Base-by-base conservation (phyloP, 1,140 invertebrate species). In the Sycobia sp. region DNA sequence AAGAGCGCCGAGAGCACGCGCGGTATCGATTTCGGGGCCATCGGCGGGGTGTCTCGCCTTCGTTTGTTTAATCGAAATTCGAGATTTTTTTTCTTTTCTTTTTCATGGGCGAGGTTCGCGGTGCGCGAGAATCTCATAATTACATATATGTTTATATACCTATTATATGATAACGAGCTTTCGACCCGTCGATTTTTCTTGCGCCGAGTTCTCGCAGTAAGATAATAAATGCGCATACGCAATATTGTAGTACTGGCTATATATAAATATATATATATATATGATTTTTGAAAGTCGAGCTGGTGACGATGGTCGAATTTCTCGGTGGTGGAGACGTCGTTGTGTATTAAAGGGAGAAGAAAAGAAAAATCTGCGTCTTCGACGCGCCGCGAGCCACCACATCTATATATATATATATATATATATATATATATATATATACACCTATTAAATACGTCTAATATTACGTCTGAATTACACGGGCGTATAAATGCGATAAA, bases 1-100 rank as follows among this genome's bases (percentile, higher is more conserved):
- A 74, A 71, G 68, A 68, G 58, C 69, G 66, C 72, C 62, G 65
- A 68, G 20, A 25, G 25, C n/a, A 32, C 8, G 39, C 23, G 7
- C 51, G 39, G 60, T 55, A 49, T 62, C 60, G 51, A 47, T 29
- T 54, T n/a, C n/a, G n/a, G n/a, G n/a, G n/a, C n/a, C n/a, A n/a
- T n/a, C n/a, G n/a, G n/a, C n/a, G n/a, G n/a, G n/a, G n/a, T n/a
- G n/a, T n/a, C n/a, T n/a, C n/a, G n/a, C 38, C 29, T 32, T 7
- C 34, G 49, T 62, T 62, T 62, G 50, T 62, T 62, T 62, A 62
- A 62, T 62, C 56, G 60, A 62, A 62, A 62, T 62, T 62, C 56
- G 60, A 62, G 51, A 62, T 62, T 62, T 56, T 38, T 27, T 11
- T 4, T 7, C 29, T 11, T n/a, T n/a, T n/a, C n/a, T n/a, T n/a